A percentile compares a stretch with the other conserved stretches of the same genome.
phyloP scores from a whole-genome alignment of 2,888 invertebrate genomes.

The Tipula lateralis region DNA sequence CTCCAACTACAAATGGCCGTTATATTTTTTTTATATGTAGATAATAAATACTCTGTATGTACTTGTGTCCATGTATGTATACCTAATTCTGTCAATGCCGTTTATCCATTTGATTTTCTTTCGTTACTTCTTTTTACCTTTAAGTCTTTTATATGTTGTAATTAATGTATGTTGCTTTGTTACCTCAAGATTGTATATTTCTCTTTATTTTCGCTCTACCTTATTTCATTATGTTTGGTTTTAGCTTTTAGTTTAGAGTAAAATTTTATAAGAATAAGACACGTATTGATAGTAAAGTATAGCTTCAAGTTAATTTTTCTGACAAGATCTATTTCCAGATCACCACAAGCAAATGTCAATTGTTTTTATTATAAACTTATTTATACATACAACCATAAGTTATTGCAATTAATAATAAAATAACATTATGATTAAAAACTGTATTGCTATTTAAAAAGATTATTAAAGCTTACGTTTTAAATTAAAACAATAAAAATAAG shows the following conservation, averaged over 20 bases:
- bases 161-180: background rate
- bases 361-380: background rate
- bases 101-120: background rate
- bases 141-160: background rate
- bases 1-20: background rate
- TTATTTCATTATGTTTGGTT: background rate
- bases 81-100: background rate
- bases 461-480: background rate
- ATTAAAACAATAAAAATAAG: background rate
- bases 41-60: background rate
- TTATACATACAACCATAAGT: background rate
- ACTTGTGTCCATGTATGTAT: background rate
- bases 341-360: background rate
- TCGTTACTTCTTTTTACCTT: background rate
- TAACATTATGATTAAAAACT: background rate
- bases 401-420: background rate
- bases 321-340: background rate
- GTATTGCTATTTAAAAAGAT: background rate
- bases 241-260: background rate
- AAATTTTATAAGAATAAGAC: constrained; percentile 5
- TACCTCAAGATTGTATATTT: background rate
- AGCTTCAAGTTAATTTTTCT: background rate
- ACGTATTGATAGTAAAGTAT: background rate
- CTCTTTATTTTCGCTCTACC: background rate
- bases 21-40: too few species aligned